Evolutionary conservation across 2,113 vertebrate species (phyloP).

Genomic region (Taxidea taxus): DNA sequence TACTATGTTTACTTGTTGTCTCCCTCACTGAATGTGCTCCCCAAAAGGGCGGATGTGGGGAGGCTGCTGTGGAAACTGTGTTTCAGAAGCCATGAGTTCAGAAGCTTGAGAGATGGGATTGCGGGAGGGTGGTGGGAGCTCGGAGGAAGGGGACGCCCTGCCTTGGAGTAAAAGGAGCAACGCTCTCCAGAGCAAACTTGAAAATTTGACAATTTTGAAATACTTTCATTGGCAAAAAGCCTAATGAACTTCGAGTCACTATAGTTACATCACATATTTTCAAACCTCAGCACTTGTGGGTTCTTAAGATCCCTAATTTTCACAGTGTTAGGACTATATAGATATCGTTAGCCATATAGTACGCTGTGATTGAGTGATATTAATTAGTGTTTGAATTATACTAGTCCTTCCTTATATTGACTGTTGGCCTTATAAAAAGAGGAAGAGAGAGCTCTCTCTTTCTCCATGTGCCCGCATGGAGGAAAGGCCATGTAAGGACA

Average conservation of each 20-base stretch:
- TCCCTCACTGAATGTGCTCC: too few relatives aligned
- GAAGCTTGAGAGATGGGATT: background rate
- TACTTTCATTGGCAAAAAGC: background rate
- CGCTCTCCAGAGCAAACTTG: rapidly evolving
- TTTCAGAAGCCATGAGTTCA: background rate
- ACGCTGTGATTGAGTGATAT: background rate
- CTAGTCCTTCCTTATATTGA: background rate
- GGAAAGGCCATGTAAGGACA: background rate
- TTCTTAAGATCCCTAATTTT: background rate
- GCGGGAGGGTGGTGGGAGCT: too few relatives aligned
- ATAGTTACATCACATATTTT: background rate
- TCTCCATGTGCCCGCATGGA: background rate
- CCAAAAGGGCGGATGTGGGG: background rate
- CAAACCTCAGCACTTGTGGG: background rate
- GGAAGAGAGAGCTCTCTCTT: background rate
- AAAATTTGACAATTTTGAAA: background rate
- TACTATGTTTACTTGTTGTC: background rate
- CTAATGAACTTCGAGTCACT: background rate
- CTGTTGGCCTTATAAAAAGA: background rate
- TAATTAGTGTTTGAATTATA: background rate
- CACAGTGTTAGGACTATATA: background rate
- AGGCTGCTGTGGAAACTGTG: background rate
- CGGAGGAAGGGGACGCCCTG: background rate
- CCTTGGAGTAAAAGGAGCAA: background rate
- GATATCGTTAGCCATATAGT: background rate